phyloP scores from a whole-genome alignment of 2,888 invertebrate species.

The Lycia hirtaria region DNA sequence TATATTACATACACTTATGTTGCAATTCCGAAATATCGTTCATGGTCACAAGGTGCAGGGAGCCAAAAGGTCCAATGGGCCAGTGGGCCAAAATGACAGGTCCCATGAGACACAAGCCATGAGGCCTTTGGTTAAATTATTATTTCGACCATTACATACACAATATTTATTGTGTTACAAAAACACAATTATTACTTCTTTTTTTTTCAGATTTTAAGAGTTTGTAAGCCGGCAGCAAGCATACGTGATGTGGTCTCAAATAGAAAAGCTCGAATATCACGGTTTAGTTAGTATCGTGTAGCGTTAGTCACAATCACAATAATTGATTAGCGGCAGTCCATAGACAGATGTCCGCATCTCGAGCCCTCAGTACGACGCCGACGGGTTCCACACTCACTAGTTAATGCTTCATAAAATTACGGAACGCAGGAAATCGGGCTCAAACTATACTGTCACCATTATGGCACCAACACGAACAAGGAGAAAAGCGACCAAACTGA shows the following conservation, averaged over 20 bases:
- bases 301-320: slow-evolving; percentile 43
- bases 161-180: too few species aligned
- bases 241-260: slow-evolving; percentile 7
- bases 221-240: not conserved
- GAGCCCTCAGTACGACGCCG: slow-evolving; percentile 52
- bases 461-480: slow-evolving; percentile 1
- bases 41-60: too few species aligned
- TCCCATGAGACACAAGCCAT: too few species aligned
- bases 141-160: too few species aligned
- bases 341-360: slow-evolving; percentile 52
- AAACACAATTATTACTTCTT: not conserved
- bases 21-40: too few species aligned
- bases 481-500: slow-evolving; percentile 7
- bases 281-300: slow-evolving; percentile 46
- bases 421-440: slow-evolving; percentile 6
- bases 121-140: too few species aligned
- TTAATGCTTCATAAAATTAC: slow-evolving; percentile 29
- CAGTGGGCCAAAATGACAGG: too few species aligned
- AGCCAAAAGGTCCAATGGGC: too few species aligned
- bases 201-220: not conserved
- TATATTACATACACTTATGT: too few species aligned
- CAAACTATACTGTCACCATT: not conserved
- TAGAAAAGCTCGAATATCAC: slow-evolving; percentile 46
- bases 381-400: slow-evolving; percentile 48
- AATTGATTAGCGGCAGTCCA: slow-evolving; percentile 48